Base-by-base conservation (phyloP, 2,888 invertebrate species). In the Zele albiditarsus region DNA sequence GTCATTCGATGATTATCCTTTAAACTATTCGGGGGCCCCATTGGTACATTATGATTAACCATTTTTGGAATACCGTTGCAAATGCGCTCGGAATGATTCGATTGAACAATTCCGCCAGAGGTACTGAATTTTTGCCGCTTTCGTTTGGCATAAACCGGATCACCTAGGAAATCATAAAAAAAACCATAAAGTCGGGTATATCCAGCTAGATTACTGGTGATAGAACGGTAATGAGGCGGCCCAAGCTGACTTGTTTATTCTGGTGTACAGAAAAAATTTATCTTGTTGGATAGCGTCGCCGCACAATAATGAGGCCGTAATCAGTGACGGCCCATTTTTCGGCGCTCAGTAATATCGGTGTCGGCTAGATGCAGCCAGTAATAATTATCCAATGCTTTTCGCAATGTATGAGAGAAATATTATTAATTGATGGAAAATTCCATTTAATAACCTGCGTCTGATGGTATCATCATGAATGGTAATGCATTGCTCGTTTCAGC, bases 401-500 rank as follows among this genome's bases (percentile, higher is more conserved):
- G n/a, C n/a, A n/a, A 31, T 31, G 3, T 5, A 31, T 14, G 1
- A 25, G 6, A 10, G 0, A 25, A 58, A 25, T 58, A 25, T 25
- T 23, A 10, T 23, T 46, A n/a, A 58, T 27, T 10, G 23, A 14
- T 25, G 12, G 10, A 27, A 27, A 3, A 10, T 14, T 58, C 6
- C 6, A 14, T 58, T 46, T n/a, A 46, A 4, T n/a, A n/a, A 66
- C 66, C 67, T 68, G 28, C 8, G 5, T 49, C 53, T n/a, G 27
- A 27, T 68, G 67, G 67, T 28, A 28, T 68, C 6, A 68, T 14
- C 25, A 28, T 53, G 14, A 92, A 92, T 12, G 90, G 90, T 60
- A 91, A 87, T 1, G 91, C 89, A 72, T 91, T 90, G 77, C 91
- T 91, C 16, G 86, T 87, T 27, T 90, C 90, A 62, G 88, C 88